phyloP scores from a whole-genome alignment of 2,797 vertebrate species.

The Danio albolineatus region DNA sequence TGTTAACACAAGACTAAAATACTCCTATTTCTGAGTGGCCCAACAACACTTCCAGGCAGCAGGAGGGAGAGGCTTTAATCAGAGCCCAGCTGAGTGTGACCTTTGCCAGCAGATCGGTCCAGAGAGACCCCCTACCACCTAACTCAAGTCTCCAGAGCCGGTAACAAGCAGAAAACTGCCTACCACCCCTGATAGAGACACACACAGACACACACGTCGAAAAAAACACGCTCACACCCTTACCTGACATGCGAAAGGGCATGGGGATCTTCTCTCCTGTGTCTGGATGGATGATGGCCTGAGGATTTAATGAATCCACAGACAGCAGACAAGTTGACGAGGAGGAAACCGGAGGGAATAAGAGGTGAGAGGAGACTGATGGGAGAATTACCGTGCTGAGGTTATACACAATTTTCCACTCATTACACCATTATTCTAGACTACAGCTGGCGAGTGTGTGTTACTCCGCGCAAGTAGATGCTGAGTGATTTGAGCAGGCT shows the following conservation, averaged over 20 bases:
- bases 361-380: slow-evolving; percentile 4
- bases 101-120: slow-evolving; percentile 73
- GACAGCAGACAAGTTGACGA: slow-evolving; percentile 40
- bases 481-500: slow-evolving; percentile 8
- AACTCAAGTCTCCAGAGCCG: slow-evolving; percentile 66
- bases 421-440: slow-evolving; percentile 33
- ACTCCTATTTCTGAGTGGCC: slow-evolving; percentile 62
- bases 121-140: slow-evolving; percentile 69
- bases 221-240: slow-evolving; percentile 54
- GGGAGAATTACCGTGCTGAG: slow-evolving; percentile 31
- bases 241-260: slow-evolving; percentile 98
- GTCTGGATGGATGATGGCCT: slow-evolving; percentile 95
- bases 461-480: neutral
- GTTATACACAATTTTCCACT: slow-evolving; percentile 30
- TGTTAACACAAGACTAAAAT: slow-evolving; percentile 69
- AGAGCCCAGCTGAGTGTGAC: slow-evolving; percentile 81
- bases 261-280: slow-evolving; percentile 95
- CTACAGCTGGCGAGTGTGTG: slow-evolving; percentile 21
- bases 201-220: slow-evolving; percentile 19
- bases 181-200: slow-evolving; percentile 41
- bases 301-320: slow-evolving; percentile 58
- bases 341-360: slow-evolving; percentile 52
- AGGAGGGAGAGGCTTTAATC: slow-evolving; percentile 76
- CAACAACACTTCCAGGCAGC: slow-evolving; percentile 67
- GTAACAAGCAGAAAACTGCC: slow-evolving; percentile 70